Conservation (phyloP, 1,140 invertebrate genomes). For the Habropoda laboriosa region DNA sequence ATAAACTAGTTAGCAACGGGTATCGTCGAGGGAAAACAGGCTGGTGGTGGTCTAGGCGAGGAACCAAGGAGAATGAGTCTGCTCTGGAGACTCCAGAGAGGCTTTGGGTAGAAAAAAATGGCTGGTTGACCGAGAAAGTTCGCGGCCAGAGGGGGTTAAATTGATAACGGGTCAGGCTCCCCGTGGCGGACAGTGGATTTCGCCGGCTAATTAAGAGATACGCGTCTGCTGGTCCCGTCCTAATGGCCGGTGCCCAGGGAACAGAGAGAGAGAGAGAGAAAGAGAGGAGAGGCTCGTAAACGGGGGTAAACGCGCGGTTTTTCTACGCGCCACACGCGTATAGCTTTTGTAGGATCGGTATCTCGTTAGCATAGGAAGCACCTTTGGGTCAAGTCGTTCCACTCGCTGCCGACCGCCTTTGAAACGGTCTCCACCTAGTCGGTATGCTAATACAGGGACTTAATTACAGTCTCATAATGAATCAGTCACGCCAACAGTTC, state of each 20-base stretch:
- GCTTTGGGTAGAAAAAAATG: not conserved
- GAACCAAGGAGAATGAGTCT: not conserved
- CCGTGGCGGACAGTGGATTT: conserved; percentile 50
- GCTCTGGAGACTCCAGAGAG: too few species aligned
- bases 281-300: not conserved
- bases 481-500: conserved; percentile 72
- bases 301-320: conserved; percentile 28
- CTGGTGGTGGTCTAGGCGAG: not conserved
- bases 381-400: conserved; percentile 67
- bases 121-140: conserved; percentile 36
- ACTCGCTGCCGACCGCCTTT: conserved; percentile 45
- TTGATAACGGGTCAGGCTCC: conserved; percentile 54
- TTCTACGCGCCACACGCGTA: conserved; percentile 3
- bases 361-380: conserved; percentile 74
- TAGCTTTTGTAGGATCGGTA: conserved; percentile 28
- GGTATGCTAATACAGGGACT: conserved; percentile 76
- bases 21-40: conserved; percentile 32
- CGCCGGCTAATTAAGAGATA: conserved; percentile 68
- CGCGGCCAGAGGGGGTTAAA: conserved; percentile 46
- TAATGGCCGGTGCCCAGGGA: conserved; percentile 29
- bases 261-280: not conserved
- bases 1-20: conserved; percentile 35
- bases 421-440: conserved; percentile 46
- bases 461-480: conserved; percentile 78
- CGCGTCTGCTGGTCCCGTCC: conserved; percentile 52